Base-by-base conservation (phyloP, 1,140 invertebrate species). In the Thrips palmi region DNA sequence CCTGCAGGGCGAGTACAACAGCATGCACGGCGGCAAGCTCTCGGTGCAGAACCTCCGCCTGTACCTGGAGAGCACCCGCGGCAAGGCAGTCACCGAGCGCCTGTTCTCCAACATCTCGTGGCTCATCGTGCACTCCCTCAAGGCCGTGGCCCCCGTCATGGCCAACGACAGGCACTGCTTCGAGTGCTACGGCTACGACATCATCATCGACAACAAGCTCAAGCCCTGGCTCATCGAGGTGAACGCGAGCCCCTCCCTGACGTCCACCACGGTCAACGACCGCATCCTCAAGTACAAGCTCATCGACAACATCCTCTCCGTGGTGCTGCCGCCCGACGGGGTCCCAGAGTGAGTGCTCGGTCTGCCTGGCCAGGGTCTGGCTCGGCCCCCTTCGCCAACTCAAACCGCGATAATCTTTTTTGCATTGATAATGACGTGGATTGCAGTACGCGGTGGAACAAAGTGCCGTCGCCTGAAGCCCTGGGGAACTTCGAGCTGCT, bases 1-100 rank as follows among this genome's bases (percentile, higher is more conserved):
- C n/a, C n/a, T n/a, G n/a, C 37, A 87, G 82, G 82, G 84, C 11
- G 89, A 94, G 51, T 97, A 97, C 50, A 96, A 96, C 55, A 80
- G 72, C 45, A 65, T 92, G 36, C 89, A 96, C 49, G 89, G 91
- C 3, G 89, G 89, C 0, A 97, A 97, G 64, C 74, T 92, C 67
- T 88, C 80, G 33, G 74, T 94, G 3, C 77, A 92, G 51, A 92
- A 93, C 64, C 60, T 97, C 36, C 66, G 82, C 20, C 55, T 93
- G 0, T 93, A 87, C 57, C 61, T 97, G 45, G 87, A 93, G 59
- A 84, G 86, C 34, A 92, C 86, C 0, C 62, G 80, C 31, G 89
- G 91, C 1, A 88, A 91, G 55, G 65, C 70, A 29, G 81, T 88
- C 0, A 87, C 80, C 0, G 80, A 86, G 52, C 76, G 73, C 37